Conservation (phyloP, 2,797 vertebrate species). For the Huso huso region DNA sequence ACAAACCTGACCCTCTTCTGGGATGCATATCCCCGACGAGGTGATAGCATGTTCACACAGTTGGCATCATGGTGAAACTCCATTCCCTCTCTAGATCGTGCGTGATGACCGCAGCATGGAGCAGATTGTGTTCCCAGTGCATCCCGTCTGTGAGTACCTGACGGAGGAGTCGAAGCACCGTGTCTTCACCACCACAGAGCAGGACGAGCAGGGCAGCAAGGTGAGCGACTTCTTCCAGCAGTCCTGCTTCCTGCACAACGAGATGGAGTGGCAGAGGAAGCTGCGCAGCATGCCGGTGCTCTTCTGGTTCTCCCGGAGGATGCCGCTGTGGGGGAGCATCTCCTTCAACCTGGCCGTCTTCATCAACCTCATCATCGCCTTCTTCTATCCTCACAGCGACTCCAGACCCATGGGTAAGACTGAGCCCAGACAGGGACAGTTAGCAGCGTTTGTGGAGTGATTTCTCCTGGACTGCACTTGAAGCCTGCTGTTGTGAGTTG, state of each 20-base stretch:
- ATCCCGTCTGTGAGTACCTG: slow-evolving; percentile 87
- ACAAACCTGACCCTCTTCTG: neutral
- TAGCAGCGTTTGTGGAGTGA: too few relatives aligned
- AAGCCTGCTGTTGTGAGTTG: too few relatives aligned
- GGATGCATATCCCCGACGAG: too few relatives aligned
- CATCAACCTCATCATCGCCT: slow-evolving; percentile 96
- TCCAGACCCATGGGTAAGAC: slow-evolving; percentile 20
- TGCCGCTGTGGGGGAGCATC: slow-evolving; percentile 93
- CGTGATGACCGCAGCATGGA: slow-evolving; percentile 95
- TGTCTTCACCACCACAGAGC: slow-evolving; percentile 89
- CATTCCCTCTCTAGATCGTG: slow-evolving; percentile 70
- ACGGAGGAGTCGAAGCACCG: slow-evolving; percentile 86
- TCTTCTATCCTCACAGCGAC: slow-evolving; percentile 83
- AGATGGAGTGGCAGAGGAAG: slow-evolving; percentile 98
- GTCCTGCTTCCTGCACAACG: slow-evolving; percentile 88
- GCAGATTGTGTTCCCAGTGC: slow-evolving; percentile 92
- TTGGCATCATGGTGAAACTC: too few relatives aligned
- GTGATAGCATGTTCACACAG: too few relatives aligned
- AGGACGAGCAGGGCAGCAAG: slow-evolving; percentile 96
- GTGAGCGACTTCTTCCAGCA: slow-evolving; percentile 95
- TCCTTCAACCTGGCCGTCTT: slow-evolving; percentile 96
- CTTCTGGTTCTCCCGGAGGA: slow-evolving; percentile 95
- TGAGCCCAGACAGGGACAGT: slow-evolving; percentile 13
- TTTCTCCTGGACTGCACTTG: too few relatives aligned
- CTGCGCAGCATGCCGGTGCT: slow-evolving; percentile 94